Evolutionary conservation across 2,888 invertebrate genomes (phyloP).

Genomic region (Amphimallon solstitiale): DNA sequence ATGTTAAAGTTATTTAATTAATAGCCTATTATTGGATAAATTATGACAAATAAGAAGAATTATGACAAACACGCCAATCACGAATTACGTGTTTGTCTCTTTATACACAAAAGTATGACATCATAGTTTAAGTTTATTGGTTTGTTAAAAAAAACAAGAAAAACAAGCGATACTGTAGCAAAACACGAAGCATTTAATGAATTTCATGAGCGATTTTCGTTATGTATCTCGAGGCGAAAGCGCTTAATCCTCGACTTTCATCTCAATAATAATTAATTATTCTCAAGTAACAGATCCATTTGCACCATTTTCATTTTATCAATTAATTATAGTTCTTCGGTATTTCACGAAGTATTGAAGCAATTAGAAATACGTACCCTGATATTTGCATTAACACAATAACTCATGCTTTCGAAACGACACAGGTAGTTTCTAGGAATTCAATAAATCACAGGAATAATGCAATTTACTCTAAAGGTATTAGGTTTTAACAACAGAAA

Average conservation of each 20-base stretch:
- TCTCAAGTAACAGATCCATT: not conserved
- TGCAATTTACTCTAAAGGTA: no score
- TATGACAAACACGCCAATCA: not conserved
- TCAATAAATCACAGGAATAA: no score
- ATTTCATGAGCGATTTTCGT: no score
- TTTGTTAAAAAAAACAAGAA: no score
- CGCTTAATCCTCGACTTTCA: not conserved
- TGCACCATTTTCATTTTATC: conserved; percentile 3
- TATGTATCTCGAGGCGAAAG: no score
- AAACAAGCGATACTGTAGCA: not conserved
- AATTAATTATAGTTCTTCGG: conserved; percentile 8
- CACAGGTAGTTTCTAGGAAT: not conserved
- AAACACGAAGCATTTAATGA: not conserved
- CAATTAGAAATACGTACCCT: conserved; percentile 9
- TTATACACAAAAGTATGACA: conserved; percentile 1
- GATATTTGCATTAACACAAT: conserved; percentile 8
- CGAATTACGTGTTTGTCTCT: no score
- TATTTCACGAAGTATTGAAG: conserved; percentile 12
- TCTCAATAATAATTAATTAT: not conserved
- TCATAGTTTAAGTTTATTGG: no score
- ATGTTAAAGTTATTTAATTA: conserved; percentile 3
- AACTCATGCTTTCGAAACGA: conserved; percentile 3
- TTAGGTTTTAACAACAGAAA: no score
- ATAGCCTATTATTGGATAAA: conserved; percentile 13
- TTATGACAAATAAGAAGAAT: conserved; percentile 1